Conservation (phyloP, 2,888 invertebrate genomes). For the Andrena chrysosceles region DNA sequence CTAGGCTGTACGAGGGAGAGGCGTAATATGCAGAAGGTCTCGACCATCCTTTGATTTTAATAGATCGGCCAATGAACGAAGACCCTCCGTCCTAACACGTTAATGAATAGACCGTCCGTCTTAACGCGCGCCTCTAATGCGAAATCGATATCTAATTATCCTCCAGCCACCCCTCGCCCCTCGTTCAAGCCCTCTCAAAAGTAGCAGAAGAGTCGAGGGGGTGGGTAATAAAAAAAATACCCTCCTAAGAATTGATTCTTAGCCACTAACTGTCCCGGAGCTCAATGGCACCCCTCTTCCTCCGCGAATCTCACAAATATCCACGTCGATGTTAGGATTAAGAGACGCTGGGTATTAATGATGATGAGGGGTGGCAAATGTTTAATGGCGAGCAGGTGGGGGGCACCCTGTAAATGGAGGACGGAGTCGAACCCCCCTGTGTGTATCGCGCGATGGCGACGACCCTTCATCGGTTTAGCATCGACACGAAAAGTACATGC, state of each 20-base stretch:
- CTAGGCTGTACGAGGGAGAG: conserved; percentile 26
- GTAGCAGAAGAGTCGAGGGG: too few species aligned
- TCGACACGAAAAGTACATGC: conserved; percentile 69
- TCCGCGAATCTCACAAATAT: too few species aligned
- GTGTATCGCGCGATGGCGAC: conserved; percentile 35
- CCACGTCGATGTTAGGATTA: background rate
- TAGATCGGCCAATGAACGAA: conserved; percentile 70
- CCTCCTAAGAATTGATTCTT: background rate
- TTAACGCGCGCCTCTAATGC: conserved; percentile 75
- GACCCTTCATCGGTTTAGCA: conserved; percentile 64
- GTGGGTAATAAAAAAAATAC: background rate
- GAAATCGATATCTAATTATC: conserved; percentile 83
- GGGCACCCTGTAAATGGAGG: conserved; percentile 8
- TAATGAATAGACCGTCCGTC: conserved; percentile 74
- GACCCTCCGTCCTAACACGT: conserved; percentile 69
- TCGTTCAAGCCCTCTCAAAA: conserved; percentile 27
- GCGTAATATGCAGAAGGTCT: conserved; percentile 60
- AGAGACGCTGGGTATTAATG: background rate
- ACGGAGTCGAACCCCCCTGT: conserved; percentile 3
- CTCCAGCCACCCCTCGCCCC: conserved; percentile 50
- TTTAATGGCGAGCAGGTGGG: background rate
- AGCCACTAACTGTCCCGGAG: too few species aligned
- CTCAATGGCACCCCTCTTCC: too few species aligned
- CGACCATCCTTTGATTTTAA: conserved; percentile 72
- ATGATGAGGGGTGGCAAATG: too few species aligned